These are phyloP conservation scores for Vanessa tameamea DNA, from an alignment of 1,140 invertebrate species.

Conservation along the genomic window DNA sequence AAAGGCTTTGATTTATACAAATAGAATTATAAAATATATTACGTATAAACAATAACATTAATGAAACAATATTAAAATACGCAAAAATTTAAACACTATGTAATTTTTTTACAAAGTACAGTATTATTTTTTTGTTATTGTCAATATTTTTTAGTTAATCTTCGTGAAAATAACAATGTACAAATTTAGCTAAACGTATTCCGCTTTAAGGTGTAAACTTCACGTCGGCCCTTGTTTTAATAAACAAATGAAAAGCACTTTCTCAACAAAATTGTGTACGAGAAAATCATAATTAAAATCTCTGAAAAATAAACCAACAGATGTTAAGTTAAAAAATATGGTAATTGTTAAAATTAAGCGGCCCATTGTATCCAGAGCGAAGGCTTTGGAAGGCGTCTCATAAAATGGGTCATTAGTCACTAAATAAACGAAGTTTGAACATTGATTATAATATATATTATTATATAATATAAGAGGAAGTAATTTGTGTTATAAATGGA, in stretches of 20 bases:
- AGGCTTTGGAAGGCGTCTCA: slow-evolving; percentile 14
- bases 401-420: slow-evolving; percentile 29
- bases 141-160: background rate
- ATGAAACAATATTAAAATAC: too few species aligned
- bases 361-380: slow-evolving; percentile 28
- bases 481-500: background rate
- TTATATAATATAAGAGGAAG: background rate
- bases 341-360: slow-evolving; percentile 36
- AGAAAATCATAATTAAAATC: slow-evolving; percentile 36
- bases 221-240: slow-evolving; percentile 6
- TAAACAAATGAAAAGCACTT: slow-evolving; percentile 20
- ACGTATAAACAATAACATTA: too few species aligned
- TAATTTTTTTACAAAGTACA: too few species aligned
- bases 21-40: too few species aligned
- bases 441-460: slow-evolving; percentile 6
- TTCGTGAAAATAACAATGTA: background rate
- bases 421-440: slow-evolving; percentile 8
- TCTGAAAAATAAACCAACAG: slow-evolving; percentile 23
- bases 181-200: background rate
- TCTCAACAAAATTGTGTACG: slow-evolving; percentile 22
- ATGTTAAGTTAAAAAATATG: slow-evolving; percentile 32
- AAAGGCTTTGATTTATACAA: too few species aligned
- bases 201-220: background rate
- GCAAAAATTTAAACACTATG: too few species aligned
- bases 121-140: too few species aligned